A percentile compares a stretch with the other conserved stretches of the same genome.
phyloP scores from a whole-genome alignment of 2,888 invertebrate species.

The Rhamphomyia laevipes region DNA sequence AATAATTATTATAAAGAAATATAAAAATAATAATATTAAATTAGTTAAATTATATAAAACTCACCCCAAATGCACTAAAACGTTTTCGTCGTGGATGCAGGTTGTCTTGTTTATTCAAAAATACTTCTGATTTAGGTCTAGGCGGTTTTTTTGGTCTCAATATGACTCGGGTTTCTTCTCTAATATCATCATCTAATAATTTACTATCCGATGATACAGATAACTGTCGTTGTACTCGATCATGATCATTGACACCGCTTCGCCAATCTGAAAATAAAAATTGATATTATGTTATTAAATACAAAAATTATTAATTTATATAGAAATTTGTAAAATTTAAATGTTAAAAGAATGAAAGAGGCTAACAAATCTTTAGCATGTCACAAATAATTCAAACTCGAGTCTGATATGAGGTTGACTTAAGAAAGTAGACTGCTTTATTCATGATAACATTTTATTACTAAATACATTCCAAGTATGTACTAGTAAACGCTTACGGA shows the following conservation, averaged over 20 bases:
- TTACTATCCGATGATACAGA: constrained; percentile 89
- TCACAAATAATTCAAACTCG: too few species aligned
- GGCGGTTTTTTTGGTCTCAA: constrained; percentile 84
- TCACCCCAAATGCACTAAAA: constrained; percentile 94
- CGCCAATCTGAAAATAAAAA: constrained; percentile 54
- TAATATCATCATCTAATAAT: constrained; percentile 77
- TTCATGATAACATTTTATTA: too few species aligned
- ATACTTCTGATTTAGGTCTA: constrained; percentile 92
- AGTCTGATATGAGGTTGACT: too few species aligned
- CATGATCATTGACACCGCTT: constrained; percentile 60
- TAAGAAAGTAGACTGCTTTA: too few species aligned
- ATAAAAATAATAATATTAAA: not conserved
- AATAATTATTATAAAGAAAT: too few species aligned
- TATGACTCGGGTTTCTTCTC: constrained; percentile 80
- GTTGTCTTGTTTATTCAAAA: constrained; percentile 63
- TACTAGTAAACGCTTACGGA: too few species aligned
- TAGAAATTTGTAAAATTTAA: too few species aligned
- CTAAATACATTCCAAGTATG: too few species aligned
- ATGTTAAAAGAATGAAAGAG: too few species aligned
- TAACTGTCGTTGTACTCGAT: constrained; percentile 76
- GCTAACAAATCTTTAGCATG: too few species aligned
- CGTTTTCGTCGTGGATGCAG: constrained; percentile 73
- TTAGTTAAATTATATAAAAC: constrained; percentile 34
- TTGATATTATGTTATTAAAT: not conserved
- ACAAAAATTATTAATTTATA: not conserved